These are phyloP conservation scores for Mactra quadrangularis DNA, from an alignment of 1,140 invertebrate genomes.

Conservation along the genomic window DNA sequence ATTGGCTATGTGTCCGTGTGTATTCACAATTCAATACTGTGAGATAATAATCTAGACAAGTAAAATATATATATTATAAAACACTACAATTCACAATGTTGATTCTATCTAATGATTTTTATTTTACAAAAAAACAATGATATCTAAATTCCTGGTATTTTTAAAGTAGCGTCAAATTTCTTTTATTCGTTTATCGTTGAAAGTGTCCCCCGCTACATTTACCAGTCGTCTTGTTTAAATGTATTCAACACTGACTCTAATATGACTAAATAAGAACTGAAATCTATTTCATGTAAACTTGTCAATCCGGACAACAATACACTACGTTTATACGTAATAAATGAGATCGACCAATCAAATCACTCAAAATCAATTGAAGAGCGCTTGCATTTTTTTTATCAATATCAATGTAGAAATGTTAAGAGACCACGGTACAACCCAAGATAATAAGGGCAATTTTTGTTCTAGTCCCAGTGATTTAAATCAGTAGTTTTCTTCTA, in stretches of 20 bases:
- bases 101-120: too few species aligned
- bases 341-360: slow-evolving; percentile 36
- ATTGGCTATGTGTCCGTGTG: too few species aligned
- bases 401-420: slow-evolving; percentile 35
- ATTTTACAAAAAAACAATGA: too few species aligned
- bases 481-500: slow-evolving; percentile 8
- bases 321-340: slow-evolving; percentile 42
- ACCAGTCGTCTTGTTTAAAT: slow-evolving; percentile 23
- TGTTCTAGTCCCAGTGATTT: slow-evolving; percentile 31
- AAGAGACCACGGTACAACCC: slow-evolving; percentile 14
- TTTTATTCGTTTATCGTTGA: neutral
- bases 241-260: slow-evolving; percentile 21
- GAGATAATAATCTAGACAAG: too few species aligned
- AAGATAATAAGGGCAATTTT: slow-evolving; percentile 8
- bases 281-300: slow-evolving; percentile 27
- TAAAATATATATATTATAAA: too few species aligned
- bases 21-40: too few species aligned
- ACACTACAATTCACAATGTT: too few species aligned
- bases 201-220: neutral
- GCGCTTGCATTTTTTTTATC: slow-evolving; percentile 31
- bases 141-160: too few species aligned
- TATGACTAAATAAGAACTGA: slow-evolving; percentile 12
- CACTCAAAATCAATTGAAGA: slow-evolving; percentile 45
- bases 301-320: slow-evolving; percentile 33
- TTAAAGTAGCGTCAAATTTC: neutral